Evolutionary conservation across 2,888 invertebrate genomes (phyloP).

Genomic region (Xylophagus ater): DNA sequence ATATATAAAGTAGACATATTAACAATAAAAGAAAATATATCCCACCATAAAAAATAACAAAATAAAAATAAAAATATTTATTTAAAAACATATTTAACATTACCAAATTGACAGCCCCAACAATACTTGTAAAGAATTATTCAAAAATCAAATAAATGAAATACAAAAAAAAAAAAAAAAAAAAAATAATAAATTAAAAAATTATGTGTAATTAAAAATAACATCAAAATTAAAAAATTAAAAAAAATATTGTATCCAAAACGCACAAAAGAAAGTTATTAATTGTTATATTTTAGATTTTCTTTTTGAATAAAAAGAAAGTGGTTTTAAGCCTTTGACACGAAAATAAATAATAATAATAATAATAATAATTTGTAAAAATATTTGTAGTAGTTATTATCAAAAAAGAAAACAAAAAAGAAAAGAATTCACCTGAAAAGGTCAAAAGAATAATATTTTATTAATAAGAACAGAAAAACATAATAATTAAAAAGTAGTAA

Average conservation of each 20-base stretch:
- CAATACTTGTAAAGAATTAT: constrained; percentile 1
- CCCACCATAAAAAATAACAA: constrained; percentile 3
- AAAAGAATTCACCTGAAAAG: no score
- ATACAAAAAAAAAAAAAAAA: constrained; percentile 1
- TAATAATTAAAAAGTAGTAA: no score
- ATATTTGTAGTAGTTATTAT: no score
- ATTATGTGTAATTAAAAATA: neutral
- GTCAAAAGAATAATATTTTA: no score
- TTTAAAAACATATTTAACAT: neutral
- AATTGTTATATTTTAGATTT: constrained; percentile 4
- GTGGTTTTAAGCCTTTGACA: no score
- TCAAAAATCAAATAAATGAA: neutral
- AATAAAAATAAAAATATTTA: neutral
- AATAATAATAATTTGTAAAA: no score
- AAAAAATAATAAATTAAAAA: neutral
- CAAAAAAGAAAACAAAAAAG: no score
- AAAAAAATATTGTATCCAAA: neutral
- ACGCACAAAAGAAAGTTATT: no score
- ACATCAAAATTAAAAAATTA: neutral
- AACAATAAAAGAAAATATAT: constrained; percentile 1
- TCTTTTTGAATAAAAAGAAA: neutral
- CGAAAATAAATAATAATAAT: constrained; percentile 3
- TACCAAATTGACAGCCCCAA: neutral
- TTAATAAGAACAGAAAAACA: no score
- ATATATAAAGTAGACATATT: neutral